Evolutionary conservation across 2,113 vertebrate genomes (phyloP).

Genomic region (Hippoglossus stenolepis): DNA sequence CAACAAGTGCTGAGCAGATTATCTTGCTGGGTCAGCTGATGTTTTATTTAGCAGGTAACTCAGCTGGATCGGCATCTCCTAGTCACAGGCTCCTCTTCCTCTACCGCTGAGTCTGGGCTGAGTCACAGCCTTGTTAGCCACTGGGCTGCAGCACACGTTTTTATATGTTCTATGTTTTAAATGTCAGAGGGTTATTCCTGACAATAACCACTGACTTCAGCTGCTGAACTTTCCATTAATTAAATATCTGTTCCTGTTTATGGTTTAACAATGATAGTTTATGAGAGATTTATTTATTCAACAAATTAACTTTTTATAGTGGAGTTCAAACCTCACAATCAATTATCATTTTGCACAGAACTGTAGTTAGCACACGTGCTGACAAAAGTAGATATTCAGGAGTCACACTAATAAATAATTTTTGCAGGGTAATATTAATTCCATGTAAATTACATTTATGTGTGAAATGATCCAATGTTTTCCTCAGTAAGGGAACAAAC

Average conservation of each 20-base stretch:
- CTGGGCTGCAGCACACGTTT: background rate
- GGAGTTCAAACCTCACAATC: no score
- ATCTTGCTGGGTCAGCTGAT: constrained; percentile 38
- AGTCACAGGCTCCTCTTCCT: no score
- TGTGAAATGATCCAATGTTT: constrained; percentile 41
- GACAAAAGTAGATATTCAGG: constrained; percentile 2
- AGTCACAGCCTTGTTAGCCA: no score
- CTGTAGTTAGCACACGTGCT: background rate
- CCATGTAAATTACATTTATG: constrained; percentile 13
- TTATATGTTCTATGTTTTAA: background rate
- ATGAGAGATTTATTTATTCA: background rate
- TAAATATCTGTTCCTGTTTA: background rate
- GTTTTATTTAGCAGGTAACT: constrained; percentile 46
- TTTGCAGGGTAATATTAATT: constrained; percentile 7
- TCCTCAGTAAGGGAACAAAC: constrained; percentile 32
- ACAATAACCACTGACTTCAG: background rate
- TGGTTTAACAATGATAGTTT: background rate
- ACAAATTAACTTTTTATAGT: no score
- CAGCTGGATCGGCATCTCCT: constrained; percentile 11
- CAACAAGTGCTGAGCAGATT: constrained; percentile 27
- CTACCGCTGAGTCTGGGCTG: no score
- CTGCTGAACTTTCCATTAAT: background rate
- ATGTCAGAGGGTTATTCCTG: background rate
- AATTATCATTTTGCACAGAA: background rate
- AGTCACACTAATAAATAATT: background rate